Evolutionary conservation across 2,797 vertebrate genomes (phyloP).

Genomic region (Muraenolepis orangiensis): DNA sequence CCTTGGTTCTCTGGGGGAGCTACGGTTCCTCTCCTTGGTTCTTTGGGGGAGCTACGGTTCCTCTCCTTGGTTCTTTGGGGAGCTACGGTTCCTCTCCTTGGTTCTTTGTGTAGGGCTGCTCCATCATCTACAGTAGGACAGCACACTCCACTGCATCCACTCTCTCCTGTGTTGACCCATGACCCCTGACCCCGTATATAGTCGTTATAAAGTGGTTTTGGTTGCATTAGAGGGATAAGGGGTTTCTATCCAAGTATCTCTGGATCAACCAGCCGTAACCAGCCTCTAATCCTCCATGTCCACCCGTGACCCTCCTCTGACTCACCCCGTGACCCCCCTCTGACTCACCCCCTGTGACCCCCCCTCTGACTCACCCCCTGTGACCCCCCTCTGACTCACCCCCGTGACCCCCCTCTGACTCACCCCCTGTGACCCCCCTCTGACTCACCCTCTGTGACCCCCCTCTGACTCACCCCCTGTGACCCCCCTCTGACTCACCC

Average conservation of each 20-base stretch:
- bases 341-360: too few species aligned
- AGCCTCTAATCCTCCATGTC: constrained; percentile 36
- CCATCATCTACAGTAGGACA: background rate
- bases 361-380: background rate
- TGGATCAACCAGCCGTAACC: constrained; percentile 39
- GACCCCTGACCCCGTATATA: background rate
- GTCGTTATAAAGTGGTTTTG: background rate
- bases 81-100: too few species aligned
- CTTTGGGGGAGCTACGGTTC: too few species aligned
- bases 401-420: too few species aligned
- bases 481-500: constrained; percentile 38
- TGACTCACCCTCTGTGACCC: too few species aligned
- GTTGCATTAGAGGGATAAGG: background rate
- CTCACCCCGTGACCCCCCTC: too few species aligned
- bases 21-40: too few species aligned
- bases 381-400: constrained; percentile 22
- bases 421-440: too few species aligned
- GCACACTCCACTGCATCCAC: background rate
- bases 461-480: constrained; percentile 33
- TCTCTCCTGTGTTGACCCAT: background rate
- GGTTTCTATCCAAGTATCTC: constrained; percentile 14
- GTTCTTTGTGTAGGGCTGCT: too few species aligned
- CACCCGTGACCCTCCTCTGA: constrained; percentile 23
- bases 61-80: too few species aligned
- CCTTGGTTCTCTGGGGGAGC: too few species aligned